Evolutionary conservation across 1,140 invertebrate genomes (phyloP), one percentile per base, ranked within the genome.

Genomic region (Drosophila guanche): DNA sequence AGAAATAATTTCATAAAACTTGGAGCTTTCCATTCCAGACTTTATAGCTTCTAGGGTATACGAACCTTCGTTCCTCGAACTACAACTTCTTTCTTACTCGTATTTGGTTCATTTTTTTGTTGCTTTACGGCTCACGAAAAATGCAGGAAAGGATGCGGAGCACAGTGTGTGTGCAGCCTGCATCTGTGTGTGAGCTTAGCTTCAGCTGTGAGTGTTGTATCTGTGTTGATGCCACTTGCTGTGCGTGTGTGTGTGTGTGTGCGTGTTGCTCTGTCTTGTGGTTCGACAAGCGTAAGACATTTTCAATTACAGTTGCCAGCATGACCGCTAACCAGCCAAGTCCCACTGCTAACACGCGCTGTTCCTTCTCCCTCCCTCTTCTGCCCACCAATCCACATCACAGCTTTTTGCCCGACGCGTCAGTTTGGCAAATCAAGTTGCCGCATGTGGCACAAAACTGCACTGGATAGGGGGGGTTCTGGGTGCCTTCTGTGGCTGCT

Each of bases 251-350:
- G 41, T 65, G 22, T 57, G 42, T 79, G 55, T 74, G 47, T 71
- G 67, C 50, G 69, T 71, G 60, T 65, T 48, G 43, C 22, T 78
- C 42, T 79, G 71, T 63, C 74, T 88, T 88, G 83, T 71, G 84
- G 83, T 89, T 88, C 83, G 83, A 88, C 83, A 88, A 88, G 83
- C 83, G 79, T 89, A 88, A 88, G 83, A 88, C 83, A 88, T 88
- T 88, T 88, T 88, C 83, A 88, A 88, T 88, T 88, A 88, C 83
- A 88, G 70, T 72, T 86, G 65, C 66, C 78, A 66, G 55, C 76
- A 78, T 79, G 59, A 68, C 76, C 76, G 76, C 55, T 79, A 79
- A 78, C 70, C 77, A 73, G 76, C 76, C 59, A 27, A 37, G 33
- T 37, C 50, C 27, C 47, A 16, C 46, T 25, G 33, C 33, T 12